Evolutionary conservation across 2,797 vertebrate species (phyloP).

Genomic region (Prionace glauca): DNA sequence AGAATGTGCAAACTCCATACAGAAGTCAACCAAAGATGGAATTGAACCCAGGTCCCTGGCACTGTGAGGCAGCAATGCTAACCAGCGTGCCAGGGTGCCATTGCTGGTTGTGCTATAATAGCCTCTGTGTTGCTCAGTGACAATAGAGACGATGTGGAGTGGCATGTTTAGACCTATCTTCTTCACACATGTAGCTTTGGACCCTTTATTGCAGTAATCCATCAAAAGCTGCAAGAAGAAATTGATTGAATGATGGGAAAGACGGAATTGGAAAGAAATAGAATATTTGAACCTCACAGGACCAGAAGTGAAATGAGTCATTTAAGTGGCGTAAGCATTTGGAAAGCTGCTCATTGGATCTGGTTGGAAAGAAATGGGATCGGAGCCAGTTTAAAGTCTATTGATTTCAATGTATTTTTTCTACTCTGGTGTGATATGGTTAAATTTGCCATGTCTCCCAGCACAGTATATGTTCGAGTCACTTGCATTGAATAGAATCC

Average conservation of each 20-base stretch:
- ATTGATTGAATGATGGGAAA: background rate
- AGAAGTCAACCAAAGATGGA: too few relatives aligned
- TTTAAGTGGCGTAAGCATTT: background rate
- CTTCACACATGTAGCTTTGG: background rate
- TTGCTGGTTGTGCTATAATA: background rate
- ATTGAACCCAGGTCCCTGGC: too few relatives aligned
- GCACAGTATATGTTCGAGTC: background rate
- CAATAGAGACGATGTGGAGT: background rate
- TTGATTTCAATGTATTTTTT: conserved; percentile 8
- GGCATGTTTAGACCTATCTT: background rate
- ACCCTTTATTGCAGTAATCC: background rate
- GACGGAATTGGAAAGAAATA: background rate
- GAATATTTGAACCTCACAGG: background rate
- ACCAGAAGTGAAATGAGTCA: background rate
- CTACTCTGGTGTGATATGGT: background rate
- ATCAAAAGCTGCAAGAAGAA: background rate
- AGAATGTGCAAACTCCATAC: too few relatives aligned
- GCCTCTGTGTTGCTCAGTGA: background rate
- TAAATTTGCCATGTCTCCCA: background rate
- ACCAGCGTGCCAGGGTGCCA: too few relatives aligned
- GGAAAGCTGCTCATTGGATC: background rate
- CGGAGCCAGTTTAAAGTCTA: conserved; percentile 26
- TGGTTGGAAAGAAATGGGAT: conserved; percentile 25
- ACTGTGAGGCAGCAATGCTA: too few relatives aligned
- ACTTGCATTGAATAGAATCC: background rate